Conservation (phyloP, 35 echinoderm and acorn worm genomes). For the Acanthaster planci region DNA sequence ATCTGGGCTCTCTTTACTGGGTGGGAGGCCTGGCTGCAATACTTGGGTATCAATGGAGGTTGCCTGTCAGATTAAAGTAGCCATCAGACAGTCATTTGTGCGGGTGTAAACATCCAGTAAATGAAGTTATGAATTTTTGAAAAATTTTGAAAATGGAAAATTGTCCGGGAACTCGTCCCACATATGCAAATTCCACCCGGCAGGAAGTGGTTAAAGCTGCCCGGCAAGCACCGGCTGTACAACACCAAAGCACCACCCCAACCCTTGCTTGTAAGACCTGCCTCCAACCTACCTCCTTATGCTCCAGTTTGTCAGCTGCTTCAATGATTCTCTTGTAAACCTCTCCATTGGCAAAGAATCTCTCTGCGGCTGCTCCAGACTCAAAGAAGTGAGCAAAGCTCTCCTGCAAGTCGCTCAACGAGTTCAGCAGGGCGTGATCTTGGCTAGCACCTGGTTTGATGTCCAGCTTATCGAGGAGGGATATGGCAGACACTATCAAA, state of each 20-base stretch:
- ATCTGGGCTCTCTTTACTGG: too few species aligned
- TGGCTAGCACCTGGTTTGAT: slow-evolving; percentile 36
- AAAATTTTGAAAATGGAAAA: too few species aligned
- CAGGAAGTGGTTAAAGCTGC: too few species aligned
- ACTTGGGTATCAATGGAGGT: too few species aligned
- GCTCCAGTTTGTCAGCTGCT: slow-evolving; percentile 66
- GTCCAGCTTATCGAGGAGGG: slow-evolving; percentile 58
- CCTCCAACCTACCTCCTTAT: slow-evolving; percentile 62
- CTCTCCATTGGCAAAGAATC: slow-evolving; percentile 64
- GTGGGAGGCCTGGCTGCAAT: too few species aligned
- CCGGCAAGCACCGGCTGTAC: too few species aligned
- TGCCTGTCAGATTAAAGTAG: too few species aligned
- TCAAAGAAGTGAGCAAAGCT: slow-evolving; percentile 78
- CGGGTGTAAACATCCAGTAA: too few species aligned
- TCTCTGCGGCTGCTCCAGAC: slow-evolving; percentile 76
- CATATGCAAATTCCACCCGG: too few species aligned
- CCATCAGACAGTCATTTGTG: too few species aligned
- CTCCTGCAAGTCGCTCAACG: slow-evolving; percentile 67
- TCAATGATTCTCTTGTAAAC: slow-evolving; percentile 64
- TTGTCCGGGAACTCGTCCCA: too few species aligned
- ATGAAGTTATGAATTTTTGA: too few species aligned
- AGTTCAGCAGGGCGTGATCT: slow-evolving; percentile 57
- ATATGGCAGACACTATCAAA: slow-evolving; percentile 87
- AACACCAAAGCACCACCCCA: background rate
- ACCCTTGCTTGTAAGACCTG: background rate